Percentiles rank a stretch among this genome's conserved stretches.
phyloP scores from a whole-genome alignment of 2,888 invertebrate species.

The Panorpa germanica region DNA sequence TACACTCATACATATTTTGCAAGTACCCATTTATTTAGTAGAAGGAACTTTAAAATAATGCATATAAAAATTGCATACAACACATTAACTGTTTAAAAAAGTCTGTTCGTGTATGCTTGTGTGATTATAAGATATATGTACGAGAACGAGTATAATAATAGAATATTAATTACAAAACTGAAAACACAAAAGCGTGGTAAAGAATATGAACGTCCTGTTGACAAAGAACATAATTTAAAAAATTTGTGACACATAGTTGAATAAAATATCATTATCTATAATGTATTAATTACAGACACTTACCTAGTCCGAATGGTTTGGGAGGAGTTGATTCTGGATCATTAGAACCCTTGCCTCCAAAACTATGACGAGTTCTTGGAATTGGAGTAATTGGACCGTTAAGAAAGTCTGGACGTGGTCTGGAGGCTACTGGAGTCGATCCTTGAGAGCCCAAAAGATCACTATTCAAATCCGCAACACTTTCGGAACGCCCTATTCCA shows the following conservation, averaged over 20 bases:
- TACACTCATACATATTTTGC: no score
- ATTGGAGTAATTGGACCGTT: constrained; percentile 17
- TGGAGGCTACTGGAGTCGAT: constrained; percentile 19
- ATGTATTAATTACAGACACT: constrained; percentile 20
- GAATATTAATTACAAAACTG: no score
- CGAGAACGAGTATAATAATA: no score
- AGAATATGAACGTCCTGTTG: constrained; percentile 8
- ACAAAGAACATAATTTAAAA: constrained; percentile 9
- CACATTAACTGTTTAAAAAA: no score
- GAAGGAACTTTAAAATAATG: constrained; percentile 11
- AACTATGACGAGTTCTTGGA: constrained; percentile 29
- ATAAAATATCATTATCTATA: neutral
- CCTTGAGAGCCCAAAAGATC: constrained; percentile 24
- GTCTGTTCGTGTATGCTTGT: no score
- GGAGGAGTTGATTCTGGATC: constrained; percentile 35
- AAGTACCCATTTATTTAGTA: no score
- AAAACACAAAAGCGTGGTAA: constrained; percentile 15
- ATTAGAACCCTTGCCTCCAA: constrained; percentile 32
- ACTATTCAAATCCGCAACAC: constrained; percentile 64
- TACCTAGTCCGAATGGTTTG: constrained; percentile 73
- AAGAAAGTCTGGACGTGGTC: constrained; percentile 12
- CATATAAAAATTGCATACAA: no score
- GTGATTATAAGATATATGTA: no score
- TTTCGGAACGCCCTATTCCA: constrained; percentile 62
- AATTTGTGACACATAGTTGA: no score